These are phyloP conservation scores for Drosophila rellima DNA, from an alignment of 2,888 invertebrate genomes.

Conservation along the genomic window DNA sequence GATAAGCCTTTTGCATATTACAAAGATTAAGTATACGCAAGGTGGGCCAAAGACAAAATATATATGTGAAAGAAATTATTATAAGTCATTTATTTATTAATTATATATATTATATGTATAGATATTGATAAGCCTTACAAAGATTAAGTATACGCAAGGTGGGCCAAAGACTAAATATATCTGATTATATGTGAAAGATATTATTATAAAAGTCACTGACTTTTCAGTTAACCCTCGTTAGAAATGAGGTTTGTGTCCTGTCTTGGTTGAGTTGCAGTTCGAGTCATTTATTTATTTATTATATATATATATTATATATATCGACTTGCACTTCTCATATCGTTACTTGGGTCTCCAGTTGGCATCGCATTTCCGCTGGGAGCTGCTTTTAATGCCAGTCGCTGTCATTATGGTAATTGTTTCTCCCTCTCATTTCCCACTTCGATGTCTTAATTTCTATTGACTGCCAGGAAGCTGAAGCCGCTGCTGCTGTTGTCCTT, in stretches of 20 bases:
- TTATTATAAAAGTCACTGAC: not conserved
- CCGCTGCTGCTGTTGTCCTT: constrained; percentile 5
- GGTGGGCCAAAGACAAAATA: too few relatives aligned
- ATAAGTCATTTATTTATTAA: too few relatives aligned
- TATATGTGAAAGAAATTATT: too few relatives aligned
- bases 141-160: too few relatives aligned
- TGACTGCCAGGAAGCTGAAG: constrained; percentile 15
- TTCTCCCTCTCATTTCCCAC: constrained; percentile 17
- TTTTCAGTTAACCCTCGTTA: not conserved
- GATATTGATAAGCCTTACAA: too few relatives aligned
- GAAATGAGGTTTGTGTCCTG: not conserved
- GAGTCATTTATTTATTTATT: constrained; percentile 24
- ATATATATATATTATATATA: constrained; percentile 5
- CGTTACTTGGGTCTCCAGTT: not conserved
- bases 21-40: too few relatives aligned
- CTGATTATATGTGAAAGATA: not conserved
- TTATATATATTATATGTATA: too few relatives aligned
- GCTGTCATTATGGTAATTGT: constrained; percentile 60
- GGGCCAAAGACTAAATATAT: too few relatives aligned
- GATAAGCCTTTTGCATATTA: too few relatives aligned
- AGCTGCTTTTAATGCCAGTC: constrained; percentile 13
- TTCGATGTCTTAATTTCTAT: constrained; percentile 10
- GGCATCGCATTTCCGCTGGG: constrained; percentile 20
- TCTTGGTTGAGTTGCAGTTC: constrained; percentile 5
- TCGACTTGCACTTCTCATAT: constrained; percentile 27